Percentiles rank a stretch among this genome's conserved stretches.
Evolutionary conservation across 2,888 invertebrate genomes (phyloP).

Genomic region (Eupelmus urozonus): DNA sequence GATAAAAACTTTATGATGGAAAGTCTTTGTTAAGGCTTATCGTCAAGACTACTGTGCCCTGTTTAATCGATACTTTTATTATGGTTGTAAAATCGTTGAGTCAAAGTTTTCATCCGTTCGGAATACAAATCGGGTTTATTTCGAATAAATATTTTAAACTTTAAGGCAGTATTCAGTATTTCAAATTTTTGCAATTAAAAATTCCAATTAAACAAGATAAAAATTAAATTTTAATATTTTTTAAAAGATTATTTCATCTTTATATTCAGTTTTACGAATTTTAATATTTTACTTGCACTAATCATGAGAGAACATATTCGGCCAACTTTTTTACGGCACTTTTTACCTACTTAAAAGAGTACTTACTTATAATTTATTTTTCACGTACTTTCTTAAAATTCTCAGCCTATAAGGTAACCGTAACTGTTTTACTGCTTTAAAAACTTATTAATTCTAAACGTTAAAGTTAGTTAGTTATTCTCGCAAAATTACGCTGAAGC

Average conservation of each 20-base stretch:
- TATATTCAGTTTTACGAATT: background rate
- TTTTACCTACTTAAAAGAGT: background rate
- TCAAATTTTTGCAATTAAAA: too few species aligned
- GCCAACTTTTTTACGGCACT: too few species aligned
- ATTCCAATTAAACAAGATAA: too few species aligned
- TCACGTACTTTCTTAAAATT: background rate
- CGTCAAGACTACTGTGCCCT: background rate
- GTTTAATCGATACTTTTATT: constrained; percentile 43
- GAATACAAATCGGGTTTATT: background rate
- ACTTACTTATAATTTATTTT: background rate
- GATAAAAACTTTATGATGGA: constrained; percentile 17
- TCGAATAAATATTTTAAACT: background rate
- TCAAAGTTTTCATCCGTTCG: background rate
- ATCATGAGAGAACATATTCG: background rate
- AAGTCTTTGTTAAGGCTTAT: background rate
- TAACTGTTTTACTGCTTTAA: constrained; percentile 24
- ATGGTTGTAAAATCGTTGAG: constrained; percentile 1
- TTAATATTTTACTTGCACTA: background rate
- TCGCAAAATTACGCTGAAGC: constrained; percentile 16
- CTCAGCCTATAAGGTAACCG: background rate
- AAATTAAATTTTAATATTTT: too few species aligned
- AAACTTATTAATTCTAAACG: constrained; percentile 32
- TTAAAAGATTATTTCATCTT: background rate
- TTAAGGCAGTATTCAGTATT: background rate
- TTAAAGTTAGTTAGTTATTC: constrained; percentile 31